A percentile compares a stretch with the other conserved stretches of the same genome.
phyloP scores from a whole-genome alignment of 2,888 invertebrate genomes.

The Parasteatoda lunata region DNA sequence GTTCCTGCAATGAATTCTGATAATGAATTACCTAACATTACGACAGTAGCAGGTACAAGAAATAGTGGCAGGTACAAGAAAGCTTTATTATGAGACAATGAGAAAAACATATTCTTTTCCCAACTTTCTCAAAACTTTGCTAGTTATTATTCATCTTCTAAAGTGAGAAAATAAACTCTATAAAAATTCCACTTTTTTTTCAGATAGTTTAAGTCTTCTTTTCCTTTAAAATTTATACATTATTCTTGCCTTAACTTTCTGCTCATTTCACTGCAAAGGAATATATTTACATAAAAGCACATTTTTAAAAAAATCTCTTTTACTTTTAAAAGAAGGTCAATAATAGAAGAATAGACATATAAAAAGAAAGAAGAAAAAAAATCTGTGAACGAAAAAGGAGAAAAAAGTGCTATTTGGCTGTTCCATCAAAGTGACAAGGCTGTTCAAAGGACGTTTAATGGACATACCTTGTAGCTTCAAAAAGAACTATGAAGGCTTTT shows the following conservation, averaged over 20 bases:
- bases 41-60: too few species aligned
- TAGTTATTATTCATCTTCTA: too few species aligned
- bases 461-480: constrained; percentile 49
- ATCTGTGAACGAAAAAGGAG: not conserved
- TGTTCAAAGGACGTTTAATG: constrained; percentile 58
- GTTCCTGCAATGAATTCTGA: too few species aligned
- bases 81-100: too few species aligned
- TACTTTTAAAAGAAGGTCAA: constrained; percentile 10
- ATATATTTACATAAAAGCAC: constrained; percentile 36
- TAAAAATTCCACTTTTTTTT: too few species aligned
- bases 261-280: constrained; percentile 25
- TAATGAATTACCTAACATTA: too few species aligned
- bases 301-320: constrained; percentile 15
- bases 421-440: constrained; percentile 56
- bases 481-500: constrained; percentile 45
- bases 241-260: constrained; percentile 8
- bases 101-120: too few species aligned
- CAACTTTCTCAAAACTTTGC: too few species aligned
- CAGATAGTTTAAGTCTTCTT: too few species aligned
- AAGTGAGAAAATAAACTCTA: too few species aligned
- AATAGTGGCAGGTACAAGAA: too few species aligned
- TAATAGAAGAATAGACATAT: constrained; percentile 6
- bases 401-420: constrained; percentile 27
- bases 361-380: not conserved
- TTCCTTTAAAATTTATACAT: too few species aligned